Percentiles rank a stretch among this genome's conserved stretches.
Conservation (phyloP, 2,797 vertebrate species). For the Pipistrellus nathusii region DNA sequence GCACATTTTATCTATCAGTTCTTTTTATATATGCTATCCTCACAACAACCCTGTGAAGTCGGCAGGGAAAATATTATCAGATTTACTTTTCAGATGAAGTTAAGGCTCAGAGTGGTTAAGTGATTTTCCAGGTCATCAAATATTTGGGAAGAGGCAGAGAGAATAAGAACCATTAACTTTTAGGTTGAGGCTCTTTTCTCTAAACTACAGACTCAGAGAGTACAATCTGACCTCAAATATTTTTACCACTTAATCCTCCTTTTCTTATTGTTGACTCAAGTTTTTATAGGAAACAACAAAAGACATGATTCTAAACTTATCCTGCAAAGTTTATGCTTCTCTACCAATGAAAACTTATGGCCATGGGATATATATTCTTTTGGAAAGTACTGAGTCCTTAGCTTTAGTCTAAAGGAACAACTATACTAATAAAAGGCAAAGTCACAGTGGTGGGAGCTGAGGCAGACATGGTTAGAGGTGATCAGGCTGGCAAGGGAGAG, state of each 20-base stretch:
- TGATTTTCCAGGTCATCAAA: neutral
- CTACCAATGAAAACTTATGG: neutral
- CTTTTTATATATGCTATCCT: slow-evolving; percentile 15
- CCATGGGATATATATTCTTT: neutral
- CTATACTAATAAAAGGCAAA: no score
- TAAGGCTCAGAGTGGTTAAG: neutral
- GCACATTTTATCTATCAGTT: slow-evolving; percentile 7
- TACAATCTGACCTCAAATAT: slow-evolving; percentile 18
- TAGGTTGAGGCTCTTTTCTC: slow-evolving; percentile 4
- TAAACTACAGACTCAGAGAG: neutral
- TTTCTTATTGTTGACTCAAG: slow-evolving; percentile 46
- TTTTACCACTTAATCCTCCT: slow-evolving; percentile 36
- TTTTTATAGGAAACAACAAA: slow-evolving; percentile 18
- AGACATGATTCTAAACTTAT: slow-evolving; percentile 19
- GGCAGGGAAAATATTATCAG: neutral
- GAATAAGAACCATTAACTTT: neutral
- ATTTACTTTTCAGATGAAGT: slow-evolving; percentile 16
- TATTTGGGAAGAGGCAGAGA: neutral
- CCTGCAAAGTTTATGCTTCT: neutral
- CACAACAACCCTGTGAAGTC: slow-evolving; percentile 66
- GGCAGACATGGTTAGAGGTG: no score
- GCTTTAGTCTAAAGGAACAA: neutral
- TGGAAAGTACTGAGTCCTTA: slow-evolving; percentile 13
- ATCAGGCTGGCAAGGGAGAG: no score
- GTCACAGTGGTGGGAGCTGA: no score